These are phyloP conservation scores for Hypena proboscidalis DNA, from an alignment of 2,888 invertebrate genomes.

Conservation along the genomic window DNA sequence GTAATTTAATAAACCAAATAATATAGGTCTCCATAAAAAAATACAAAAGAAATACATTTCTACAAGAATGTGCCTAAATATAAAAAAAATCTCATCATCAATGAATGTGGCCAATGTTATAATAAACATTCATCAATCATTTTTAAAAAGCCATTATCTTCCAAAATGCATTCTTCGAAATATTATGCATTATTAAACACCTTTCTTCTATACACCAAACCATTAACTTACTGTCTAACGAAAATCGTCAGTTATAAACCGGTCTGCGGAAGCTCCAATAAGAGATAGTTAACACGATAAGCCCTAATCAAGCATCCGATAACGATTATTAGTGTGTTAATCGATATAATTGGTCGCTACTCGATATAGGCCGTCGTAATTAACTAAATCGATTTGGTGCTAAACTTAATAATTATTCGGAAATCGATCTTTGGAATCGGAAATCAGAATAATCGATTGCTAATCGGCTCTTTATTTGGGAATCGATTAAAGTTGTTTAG, in stretches of 20 bases:
- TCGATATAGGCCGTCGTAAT: slow-evolving; percentile 28
- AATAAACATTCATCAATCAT: too few relatives aligned
- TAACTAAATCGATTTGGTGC: slow-evolving; percentile 25
- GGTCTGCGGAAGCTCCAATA: slow-evolving; percentile 24
- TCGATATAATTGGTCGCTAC: slow-evolving; percentile 37
- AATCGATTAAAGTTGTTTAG: slow-evolving; percentile 20
- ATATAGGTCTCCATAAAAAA: too few relatives aligned
- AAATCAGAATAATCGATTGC: slow-evolving; percentile 18
- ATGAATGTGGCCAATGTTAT: too few relatives aligned
- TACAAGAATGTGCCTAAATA: too few relatives aligned
- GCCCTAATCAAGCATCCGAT: slow-evolving; percentile 40
- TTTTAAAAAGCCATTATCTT: too few relatives aligned
- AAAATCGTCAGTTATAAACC: slow-evolving; percentile 8
- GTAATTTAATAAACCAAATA: too few relatives aligned
- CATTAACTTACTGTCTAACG: neutral
- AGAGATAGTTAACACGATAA: slow-evolving; percentile 39
- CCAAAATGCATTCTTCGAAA: too few relatives aligned
- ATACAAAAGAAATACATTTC: too few relatives aligned
- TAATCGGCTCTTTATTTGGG: slow-evolving; percentile 18
- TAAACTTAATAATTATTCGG: slow-evolving; percentile 26
- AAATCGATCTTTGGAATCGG: slow-evolving; percentile 14
- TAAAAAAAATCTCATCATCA: too few relatives aligned
- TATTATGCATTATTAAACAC: too few relatives aligned
- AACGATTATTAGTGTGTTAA: slow-evolving; percentile 39
- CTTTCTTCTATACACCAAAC: too few relatives aligned